Conservation (phyloP, 2,797 vertebrate genomes). For the Scleropages formosus region DNA sequence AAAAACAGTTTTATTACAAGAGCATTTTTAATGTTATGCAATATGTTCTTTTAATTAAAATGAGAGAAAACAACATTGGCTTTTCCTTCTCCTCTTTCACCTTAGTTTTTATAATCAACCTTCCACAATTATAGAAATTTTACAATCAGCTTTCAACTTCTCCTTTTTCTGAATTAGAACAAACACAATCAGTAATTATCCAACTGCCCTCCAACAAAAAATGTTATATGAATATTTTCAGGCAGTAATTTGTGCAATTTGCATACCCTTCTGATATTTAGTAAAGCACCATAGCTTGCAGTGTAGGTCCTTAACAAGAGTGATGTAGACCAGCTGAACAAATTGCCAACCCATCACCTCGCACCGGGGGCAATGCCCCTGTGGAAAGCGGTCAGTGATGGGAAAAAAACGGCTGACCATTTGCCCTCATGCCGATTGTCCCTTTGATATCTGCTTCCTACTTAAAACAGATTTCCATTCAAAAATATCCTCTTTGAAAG, state of each 20-base stretch:
- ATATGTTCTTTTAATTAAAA: too few species aligned
- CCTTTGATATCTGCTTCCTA: slow-evolving; percentile 35
- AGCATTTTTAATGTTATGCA: too few species aligned
- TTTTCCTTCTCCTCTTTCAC: too few species aligned
- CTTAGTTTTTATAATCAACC: too few species aligned
- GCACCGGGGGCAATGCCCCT: background rate
- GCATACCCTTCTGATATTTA: too few species aligned
- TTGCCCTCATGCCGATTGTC: slow-evolving; percentile 5
- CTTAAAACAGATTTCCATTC: slow-evolving; percentile 29
- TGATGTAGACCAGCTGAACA: background rate
- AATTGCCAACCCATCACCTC: background rate
- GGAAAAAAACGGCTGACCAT: slow-evolving; percentile 3
- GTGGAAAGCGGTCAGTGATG: background rate
- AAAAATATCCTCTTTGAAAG: slow-evolving; percentile 32
- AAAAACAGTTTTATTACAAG: too few species aligned
- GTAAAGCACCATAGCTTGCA: background rate
- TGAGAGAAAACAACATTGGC: too few species aligned
- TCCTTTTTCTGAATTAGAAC: too few species aligned
- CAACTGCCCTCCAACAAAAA: background rate
- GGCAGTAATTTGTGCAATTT: background rate
- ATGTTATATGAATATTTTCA: background rate
- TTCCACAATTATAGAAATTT: too few species aligned
- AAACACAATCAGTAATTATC: too few species aligned
- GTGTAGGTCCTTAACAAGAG: background rate
- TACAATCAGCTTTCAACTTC: too few species aligned